Base-by-base conservation (phyloP, 2,888 invertebrate species). In the Harpalus rufipes region DNA sequence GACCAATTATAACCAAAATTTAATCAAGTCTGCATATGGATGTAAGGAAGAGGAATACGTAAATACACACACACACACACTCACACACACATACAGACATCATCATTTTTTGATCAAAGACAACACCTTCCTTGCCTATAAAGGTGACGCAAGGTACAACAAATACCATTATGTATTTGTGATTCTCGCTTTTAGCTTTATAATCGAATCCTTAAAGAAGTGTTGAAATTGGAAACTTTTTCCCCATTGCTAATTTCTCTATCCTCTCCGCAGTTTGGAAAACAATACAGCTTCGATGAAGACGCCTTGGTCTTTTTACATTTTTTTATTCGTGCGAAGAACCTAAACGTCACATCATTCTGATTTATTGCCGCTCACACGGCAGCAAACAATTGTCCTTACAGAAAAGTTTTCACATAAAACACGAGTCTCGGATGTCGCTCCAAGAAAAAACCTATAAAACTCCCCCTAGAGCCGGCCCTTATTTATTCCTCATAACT, bases 351-450 rank as follows among this genome's bases (percentile, higher is more conserved):
- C 74, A 74, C 74, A 74, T 74, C 74, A 74, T 74, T 74, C 74
- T 74, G 74, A 74, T 74, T 74, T 74, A 74, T 74, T 74, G 44
- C 51, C 44, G 14, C 74, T 74, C 74, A 74, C 74, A 74, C 44
- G 74, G 16, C 51, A 18, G 74, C 74, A 74, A 74, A 74, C 74
- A 74, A 74, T 74, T 74, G 74, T 74, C 74, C 74, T 74, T 74
- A 80, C 79, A 80, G 58, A 12, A 16, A 80, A 80, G 79, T 80
- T 80, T 80, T 80, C 79, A 80, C 79, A 80, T 80, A 80, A 80
- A 80, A 80, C 79, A 80, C 61, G 79, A 16, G 59, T 39, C 59
- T 41, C 32, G 79, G 61, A 80, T 61, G 59, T 61, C 79, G 58
- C 79, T 80, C 61, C 39, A 39, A 14, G 39, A 61, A 61, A 59